Evolutionary conservation across 2,888 invertebrate genomes (phyloP), one percentile per base, ranked within the genome.

Genomic region (Drosophila borealis): DNA sequence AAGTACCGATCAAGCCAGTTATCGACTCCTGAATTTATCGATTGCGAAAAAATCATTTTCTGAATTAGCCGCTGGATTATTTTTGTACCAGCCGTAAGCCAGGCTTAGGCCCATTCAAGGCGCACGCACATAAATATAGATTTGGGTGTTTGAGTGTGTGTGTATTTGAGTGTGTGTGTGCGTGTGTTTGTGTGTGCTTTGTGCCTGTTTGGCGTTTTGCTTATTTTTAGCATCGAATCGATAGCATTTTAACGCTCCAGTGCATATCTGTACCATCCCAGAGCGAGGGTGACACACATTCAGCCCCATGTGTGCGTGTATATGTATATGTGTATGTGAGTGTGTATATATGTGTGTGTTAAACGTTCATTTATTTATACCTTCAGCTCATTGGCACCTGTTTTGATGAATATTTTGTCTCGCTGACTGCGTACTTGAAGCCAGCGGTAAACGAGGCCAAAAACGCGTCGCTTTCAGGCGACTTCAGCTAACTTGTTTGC

Each of bases 201-300:
- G 9, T 21, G 57, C 17, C 49, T 50, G 45, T 54, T 71, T 54
- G 39, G n/a, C 37, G 46, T 51, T 50, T 51, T 48, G 48, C 46
- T 77, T 86, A 88, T 88, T 79, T 88, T 79, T 71, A 88, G 81
- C 81, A 46, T 68, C 61, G 64, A 88, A 86, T 86, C 86, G 87
- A 86, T 88, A 74, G 60, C 59, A 76, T 81, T 86, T 81, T 87
- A 78, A 88, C 86, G 70, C 79, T 84, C 78, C 73, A 86, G 65
- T 84, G 89, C 87, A 81, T 81, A 78, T 72, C 72, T 51, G 50
- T 44, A 53, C 33, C 62, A 63, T 8, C 59, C 66, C 48, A 19
- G 33, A 51, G 50, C 56, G 39, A 56, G 56, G 51, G 36, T 67
- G 72, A 54, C 62, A 76, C 19, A 74, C 56, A 64, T 68, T 55